Percentiles rank a stretch among this genome's conserved stretches.
phyloP scores from a whole-genome alignment of 2,888 invertebrate genomes.

The Protula sp. region DNA sequence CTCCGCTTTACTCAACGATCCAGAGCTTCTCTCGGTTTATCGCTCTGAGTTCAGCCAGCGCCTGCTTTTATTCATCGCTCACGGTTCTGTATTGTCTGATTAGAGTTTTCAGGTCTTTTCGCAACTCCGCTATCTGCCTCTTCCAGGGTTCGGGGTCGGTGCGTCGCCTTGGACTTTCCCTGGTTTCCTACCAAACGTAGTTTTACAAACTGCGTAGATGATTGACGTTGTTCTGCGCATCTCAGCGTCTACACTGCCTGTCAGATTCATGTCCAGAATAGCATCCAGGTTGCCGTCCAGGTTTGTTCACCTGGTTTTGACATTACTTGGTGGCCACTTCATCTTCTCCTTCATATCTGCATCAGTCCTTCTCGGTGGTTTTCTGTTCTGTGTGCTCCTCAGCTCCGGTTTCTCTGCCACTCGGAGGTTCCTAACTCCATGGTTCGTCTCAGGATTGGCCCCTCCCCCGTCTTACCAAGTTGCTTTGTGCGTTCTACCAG shows the following conservation, averaged over 20 bases:
- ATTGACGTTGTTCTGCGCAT: neutral
- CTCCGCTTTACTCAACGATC: neutral
- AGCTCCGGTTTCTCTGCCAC: neutral
- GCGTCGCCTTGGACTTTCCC: neutral
- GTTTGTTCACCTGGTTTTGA: neutral
- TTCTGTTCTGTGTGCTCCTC: neutral
- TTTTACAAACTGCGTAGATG: neutral
- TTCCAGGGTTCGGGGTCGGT: neutral
- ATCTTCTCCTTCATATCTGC: no score
- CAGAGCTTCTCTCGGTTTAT: neutral
- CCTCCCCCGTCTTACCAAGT: neutral
- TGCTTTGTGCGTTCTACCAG: neutral
- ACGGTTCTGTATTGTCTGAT: neutral
- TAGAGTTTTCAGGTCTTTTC: neutral
- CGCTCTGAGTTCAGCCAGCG: neutral
- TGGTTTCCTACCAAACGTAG: no score
- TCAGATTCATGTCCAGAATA: neutral
- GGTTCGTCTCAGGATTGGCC: neutral
- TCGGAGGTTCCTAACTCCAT: neutral
- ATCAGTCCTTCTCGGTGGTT: no score
- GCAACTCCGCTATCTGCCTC: neutral
- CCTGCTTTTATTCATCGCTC: neutral
- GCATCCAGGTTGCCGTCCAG: neutral
- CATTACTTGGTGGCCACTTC: neutral
- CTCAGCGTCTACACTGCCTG: neutral